Percentiles rank a stretch among this genome's conserved stretches.
phyloP scores from a whole-genome alignment of 2,797 vertebrate species.

The Aplochiton taeniatus region DNA sequence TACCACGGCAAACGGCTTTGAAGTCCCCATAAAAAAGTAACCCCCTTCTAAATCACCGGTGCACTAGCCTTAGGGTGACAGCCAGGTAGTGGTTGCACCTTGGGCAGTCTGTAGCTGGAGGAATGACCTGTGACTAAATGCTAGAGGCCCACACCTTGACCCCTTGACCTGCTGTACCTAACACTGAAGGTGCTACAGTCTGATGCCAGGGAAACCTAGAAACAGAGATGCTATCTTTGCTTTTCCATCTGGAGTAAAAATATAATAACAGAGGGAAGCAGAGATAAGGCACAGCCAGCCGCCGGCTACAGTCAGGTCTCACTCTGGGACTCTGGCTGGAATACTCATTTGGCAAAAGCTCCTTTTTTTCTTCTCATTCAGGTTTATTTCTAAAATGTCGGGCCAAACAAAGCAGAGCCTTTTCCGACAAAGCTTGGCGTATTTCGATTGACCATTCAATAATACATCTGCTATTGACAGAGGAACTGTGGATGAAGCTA shows the following conservation, averaged over 20 bases:
- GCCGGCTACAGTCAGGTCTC: slow-evolving; percentile 11
- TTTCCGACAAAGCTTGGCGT: slow-evolving; percentile 24
- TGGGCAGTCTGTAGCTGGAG: slow-evolving; percentile 31
- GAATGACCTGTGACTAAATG: slow-evolving; percentile 47
- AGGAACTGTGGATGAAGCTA: slow-evolving; percentile 20
- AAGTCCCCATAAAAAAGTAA: slow-evolving; percentile 35
- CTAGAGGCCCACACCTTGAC: slow-evolving; percentile 36
- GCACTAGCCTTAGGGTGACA: slow-evolving; percentile 34
- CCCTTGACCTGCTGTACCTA: slow-evolving; percentile 39
- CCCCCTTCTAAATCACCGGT: slow-evolving; percentile 48
- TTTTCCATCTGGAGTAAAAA: slow-evolving; percentile 52
- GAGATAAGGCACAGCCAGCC: slow-evolving; percentile 39
- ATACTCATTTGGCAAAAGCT: slow-evolving; percentile 20
- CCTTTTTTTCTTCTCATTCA: not conserved
- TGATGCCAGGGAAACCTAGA: slow-evolving; percentile 35
- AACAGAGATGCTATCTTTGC: slow-evolving; percentile 56
- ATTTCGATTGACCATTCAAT: slow-evolving; percentile 33
- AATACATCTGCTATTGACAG: slow-evolving; percentile 28
- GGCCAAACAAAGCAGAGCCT: slow-evolving; percentile 23
- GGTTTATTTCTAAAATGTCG: slow-evolving; percentile 1
- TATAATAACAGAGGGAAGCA: slow-evolving; percentile 17
- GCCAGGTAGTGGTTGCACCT: slow-evolving; percentile 46
- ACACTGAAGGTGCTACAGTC: slow-evolving; percentile 16
- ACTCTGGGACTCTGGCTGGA: slow-evolving; percentile 11
- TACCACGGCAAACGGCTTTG: slow-evolving; percentile 34